These are phyloP conservation scores for Porites rus DNA, from an alignment of 92 coral and sea anemone species.

Conservation along the genomic window DNA sequence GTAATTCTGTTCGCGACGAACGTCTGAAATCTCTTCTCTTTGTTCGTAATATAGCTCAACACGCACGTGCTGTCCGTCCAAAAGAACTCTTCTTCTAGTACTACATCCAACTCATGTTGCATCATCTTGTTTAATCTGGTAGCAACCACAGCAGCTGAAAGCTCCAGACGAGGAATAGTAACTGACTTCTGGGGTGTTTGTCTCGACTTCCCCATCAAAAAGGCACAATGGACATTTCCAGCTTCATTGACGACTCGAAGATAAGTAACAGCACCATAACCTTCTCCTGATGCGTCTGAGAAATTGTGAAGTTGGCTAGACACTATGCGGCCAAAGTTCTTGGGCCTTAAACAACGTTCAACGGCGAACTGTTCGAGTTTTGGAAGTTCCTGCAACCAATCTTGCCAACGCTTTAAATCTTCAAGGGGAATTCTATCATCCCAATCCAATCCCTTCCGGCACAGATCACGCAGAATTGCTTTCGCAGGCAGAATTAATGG, in stretches of 20 bases:
- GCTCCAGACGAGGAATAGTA: too few species aligned
- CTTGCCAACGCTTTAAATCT: conserved; percentile 33
- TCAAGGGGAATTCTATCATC: conserved; percentile 45
- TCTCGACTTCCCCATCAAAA: conserved; percentile 34
- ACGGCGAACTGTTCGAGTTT: conserved; percentile 38
- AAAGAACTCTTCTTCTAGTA: background rate
- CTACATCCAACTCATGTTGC: conserved; percentile 7
- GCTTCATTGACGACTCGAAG: conserved; percentile 27
- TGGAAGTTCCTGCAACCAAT: conserved; percentile 53
- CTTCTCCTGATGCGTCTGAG: conserved; percentile 39
- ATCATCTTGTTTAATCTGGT: conserved; percentile 25
- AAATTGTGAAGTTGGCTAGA: conserved; percentile 64
- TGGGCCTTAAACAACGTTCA: conserved; percentile 49
- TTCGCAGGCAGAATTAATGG: conserved; percentile 39
- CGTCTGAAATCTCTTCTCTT: conserved; percentile 35
- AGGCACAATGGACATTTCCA: conserved; percentile 22
- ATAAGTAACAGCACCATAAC: conserved; percentile 49
- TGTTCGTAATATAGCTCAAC: conserved; percentile 28
- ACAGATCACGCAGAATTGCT: conserved; percentile 57
- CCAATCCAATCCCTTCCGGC: conserved; percentile 45
- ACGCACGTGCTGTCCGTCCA: conserved; percentile 51
- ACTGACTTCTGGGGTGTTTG: conserved; percentile 21
- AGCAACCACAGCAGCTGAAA: conserved; percentile 32
- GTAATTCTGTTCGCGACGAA: conserved; percentile 19
- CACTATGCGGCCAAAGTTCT: conserved; percentile 48